Conservation (phyloP, 1,140 invertebrate species). For the Calliphora vicina region DNA sequence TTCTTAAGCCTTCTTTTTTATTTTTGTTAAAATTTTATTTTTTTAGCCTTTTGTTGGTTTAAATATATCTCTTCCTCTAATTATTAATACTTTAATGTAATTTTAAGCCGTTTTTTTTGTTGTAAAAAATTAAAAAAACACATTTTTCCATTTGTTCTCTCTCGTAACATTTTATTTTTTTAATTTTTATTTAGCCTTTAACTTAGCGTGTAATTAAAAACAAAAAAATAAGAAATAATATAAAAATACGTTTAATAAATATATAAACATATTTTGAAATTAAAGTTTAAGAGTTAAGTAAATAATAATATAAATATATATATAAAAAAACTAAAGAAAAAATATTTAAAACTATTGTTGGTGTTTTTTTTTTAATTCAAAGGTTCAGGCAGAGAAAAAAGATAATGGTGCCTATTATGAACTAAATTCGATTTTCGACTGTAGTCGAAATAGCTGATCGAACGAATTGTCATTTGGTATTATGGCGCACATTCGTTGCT, state of each 20-base stretch:
- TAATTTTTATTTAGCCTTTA: conserved; percentile 16
- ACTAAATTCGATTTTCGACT: too few relatives aligned
- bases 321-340: conserved; percentile 12
- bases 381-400: neutral
- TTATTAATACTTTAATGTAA: neutral
- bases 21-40: neutral
- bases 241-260: conserved; percentile 32
- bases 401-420: too few relatives aligned
- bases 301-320: conserved; percentile 30
- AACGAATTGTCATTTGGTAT: too few relatives aligned
- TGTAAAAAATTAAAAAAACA: neutral
- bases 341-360: neutral
- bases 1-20: neutral
- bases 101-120: neutral
- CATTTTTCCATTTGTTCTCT: neutral
- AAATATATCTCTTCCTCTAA: neutral
- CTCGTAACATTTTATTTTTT: conserved; percentile 23
- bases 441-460: too few relatives aligned
- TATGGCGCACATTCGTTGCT: too few relatives aligned
- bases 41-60: neutral
- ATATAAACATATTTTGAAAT: conserved; percentile 31
- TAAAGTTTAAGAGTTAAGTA: conserved; percentile 36
- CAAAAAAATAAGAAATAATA: conserved; percentile 11
- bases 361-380: neutral
- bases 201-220: conserved; percentile 18